Evolutionary conservation across 2,797 vertebrate species (phyloP).

Genomic region (Potorous gilbertii): DNA sequence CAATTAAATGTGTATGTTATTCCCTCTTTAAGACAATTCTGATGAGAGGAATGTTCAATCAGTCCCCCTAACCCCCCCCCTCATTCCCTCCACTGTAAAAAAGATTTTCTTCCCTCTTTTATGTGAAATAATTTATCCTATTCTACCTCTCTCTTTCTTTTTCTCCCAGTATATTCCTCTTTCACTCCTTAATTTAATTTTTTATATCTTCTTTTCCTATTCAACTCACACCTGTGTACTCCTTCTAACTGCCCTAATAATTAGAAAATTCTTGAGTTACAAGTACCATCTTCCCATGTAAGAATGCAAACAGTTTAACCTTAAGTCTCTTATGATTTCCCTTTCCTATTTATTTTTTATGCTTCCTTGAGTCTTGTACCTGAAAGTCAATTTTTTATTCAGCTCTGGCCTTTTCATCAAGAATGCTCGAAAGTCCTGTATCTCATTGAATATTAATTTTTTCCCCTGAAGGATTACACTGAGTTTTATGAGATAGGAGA

Average conservation of each 20-base stretch:
- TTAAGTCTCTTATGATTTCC: too few species aligned
- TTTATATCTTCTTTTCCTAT: neutral
- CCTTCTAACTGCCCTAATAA: neutral
- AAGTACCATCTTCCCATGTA: neutral
- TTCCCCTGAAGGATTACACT: neutral
- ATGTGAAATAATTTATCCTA: neutral
- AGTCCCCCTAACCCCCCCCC: too few species aligned
- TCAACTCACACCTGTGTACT: neutral
- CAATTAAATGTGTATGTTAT: neutral
- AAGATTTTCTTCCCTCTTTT: neutral
- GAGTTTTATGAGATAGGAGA: neutral
- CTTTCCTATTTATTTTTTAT: too few species aligned
- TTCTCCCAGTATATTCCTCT: neutral
- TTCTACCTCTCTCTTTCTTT: neutral
- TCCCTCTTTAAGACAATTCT: neutral
- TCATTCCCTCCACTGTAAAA: neutral
- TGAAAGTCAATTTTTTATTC: neutral
- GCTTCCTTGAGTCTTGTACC: too few species aligned
- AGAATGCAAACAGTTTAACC: neutral
- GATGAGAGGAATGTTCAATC: too few species aligned
- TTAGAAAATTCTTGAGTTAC: neutral
- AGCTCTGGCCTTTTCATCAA: neutral
- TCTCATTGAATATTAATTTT: neutral
- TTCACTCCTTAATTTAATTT: neutral
- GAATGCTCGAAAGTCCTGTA: neutral